Evolutionary conservation across 2,888 invertebrate species (phyloP), one percentile per base, ranked within the genome.

Genomic region (Iphiclides podalirius): DNA sequence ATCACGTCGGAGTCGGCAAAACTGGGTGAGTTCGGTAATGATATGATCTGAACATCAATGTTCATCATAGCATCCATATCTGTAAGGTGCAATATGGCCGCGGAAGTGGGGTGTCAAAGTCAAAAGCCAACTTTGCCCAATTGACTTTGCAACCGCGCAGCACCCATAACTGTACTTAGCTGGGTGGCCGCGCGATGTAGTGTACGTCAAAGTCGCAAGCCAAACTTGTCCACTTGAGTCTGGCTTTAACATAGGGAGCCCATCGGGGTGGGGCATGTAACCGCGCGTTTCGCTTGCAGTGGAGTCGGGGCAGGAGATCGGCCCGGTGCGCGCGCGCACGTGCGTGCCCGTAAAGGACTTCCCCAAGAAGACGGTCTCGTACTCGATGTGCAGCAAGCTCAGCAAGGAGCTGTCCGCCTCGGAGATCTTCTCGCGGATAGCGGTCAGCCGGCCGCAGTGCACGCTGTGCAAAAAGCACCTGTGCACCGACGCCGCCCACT

Each of bases 281-380:
- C n/a, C n/a, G n/a, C n/a, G n/a, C n/a, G n/a, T n/a, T n/a, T 31
- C 31, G 3, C 2, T 42, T 16, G 20, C 76, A 87, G 87, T 86
- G 49, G 86, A 86, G 55, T 80, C 82, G 15, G 85, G 84, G 0
- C 82, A 83, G 58, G 85, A 87, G 63, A 85, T 87, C 54, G 87
- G 88, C 0, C 86, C 87, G 1, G 85, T 88, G 36, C 80, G 87
- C 49, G 88, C 86, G 1, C 75, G 88, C 20, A 87, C 88, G 0
- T 88, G 88, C 58, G 87, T 88, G 4, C 82, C 87, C 0, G 78
- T 83, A 26, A 87, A 84, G 63, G 84, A 86, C 58, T 87, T 88
- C 69, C 71, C 77, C 53, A 87, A 85, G 77, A 85, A 85, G 67
- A 74, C 79, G 2, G 85, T 88, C 15, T 81, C 87, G 1, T 84